Conservation (phyloP, 2,797 vertebrate species). For the Glyptemys insculpta region DNA sequence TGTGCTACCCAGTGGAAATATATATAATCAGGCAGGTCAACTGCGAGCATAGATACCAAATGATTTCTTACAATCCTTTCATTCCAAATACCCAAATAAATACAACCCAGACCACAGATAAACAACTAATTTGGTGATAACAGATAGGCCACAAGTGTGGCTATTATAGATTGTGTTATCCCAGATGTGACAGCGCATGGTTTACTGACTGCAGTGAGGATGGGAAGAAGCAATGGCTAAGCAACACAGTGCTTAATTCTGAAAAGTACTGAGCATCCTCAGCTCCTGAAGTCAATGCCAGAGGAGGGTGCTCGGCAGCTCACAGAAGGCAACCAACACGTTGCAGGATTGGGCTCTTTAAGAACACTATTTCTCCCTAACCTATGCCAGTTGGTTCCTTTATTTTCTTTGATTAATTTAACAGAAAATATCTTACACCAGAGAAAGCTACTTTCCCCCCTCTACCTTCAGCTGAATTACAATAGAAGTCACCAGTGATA, state of each 20-base stretch:
- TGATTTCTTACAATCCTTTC: background rate
- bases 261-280: background rate
- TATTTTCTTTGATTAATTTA: conserved; percentile 57
- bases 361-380: conserved; percentile 39
- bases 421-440: conserved; percentile 36
- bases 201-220: background rate
- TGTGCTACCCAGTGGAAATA: background rate
- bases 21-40: background rate
- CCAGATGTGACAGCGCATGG: background rate
- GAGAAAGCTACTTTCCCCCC: conserved; percentile 31
- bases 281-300: background rate
- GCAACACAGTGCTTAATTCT: background rate
- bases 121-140: background rate
- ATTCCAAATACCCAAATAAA: background rate
- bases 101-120: background rate
- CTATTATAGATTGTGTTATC: background rate
- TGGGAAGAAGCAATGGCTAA: background rate
- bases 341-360: conserved; percentile 16
- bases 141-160: background rate
- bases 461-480: conserved; percentile 43
- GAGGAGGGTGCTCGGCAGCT: conserved; percentile 13
- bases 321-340: background rate
- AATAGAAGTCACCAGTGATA: conserved; percentile 40
- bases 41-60: background rate
- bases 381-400: conserved; percentile 10